Evolutionary conservation across 2,888 invertebrate genomes (phyloP).

Genomic region (Caenorhabditis plicata): DNA sequence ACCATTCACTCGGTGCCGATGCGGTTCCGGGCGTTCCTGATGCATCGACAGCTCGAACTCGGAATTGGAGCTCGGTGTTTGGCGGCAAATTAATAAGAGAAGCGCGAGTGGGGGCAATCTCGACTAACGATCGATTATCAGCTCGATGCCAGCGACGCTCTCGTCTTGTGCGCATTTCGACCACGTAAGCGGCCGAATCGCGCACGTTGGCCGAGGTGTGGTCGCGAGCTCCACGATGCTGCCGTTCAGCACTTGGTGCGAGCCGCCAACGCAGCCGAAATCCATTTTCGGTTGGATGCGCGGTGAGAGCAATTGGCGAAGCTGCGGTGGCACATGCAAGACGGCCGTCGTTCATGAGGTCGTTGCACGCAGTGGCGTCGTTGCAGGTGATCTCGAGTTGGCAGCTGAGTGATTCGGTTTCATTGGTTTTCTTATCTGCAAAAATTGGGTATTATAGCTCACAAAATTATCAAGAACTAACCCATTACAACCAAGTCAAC

Average conservation of each 20-base stretch:
- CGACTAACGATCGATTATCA: slow-evolving; percentile 28
- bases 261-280: slow-evolving; percentile 37
- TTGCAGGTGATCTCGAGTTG: too few species aligned
- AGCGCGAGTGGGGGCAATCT: slow-evolving; percentile 41
- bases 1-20: slow-evolving; percentile 53
- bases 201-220: too few species aligned
- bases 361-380: too few species aligned
- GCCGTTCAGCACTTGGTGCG: too few species aligned
- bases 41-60: slow-evolving; percentile 49
- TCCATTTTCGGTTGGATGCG: too few species aligned
- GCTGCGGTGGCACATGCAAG: not conserved
- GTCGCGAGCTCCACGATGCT: slow-evolving; percentile 39
- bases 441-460: not conserved
- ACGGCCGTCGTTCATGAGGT: too few species aligned
- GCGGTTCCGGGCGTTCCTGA: slow-evolving; percentile 46
- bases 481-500: slow-evolving; percentile 54
- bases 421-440: too few species aligned
- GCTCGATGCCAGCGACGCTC: slow-evolving; percentile 54
- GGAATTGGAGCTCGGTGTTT: slow-evolving; percentile 60
- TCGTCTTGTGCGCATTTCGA: slow-evolving; percentile 50
- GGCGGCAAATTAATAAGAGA: slow-evolving; percentile 49
- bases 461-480: slow-evolving; percentile 7
- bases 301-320: too few species aligned
- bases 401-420: too few species aligned
- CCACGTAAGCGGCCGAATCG: too few species aligned